Percentiles rank a stretch among this genome's conserved stretches.
These are phyloP conservation scores for Sebastes kiyomatsui DNA, from an alignment of 2,797 vertebrate genomes.

Conservation along the genomic window DNA sequence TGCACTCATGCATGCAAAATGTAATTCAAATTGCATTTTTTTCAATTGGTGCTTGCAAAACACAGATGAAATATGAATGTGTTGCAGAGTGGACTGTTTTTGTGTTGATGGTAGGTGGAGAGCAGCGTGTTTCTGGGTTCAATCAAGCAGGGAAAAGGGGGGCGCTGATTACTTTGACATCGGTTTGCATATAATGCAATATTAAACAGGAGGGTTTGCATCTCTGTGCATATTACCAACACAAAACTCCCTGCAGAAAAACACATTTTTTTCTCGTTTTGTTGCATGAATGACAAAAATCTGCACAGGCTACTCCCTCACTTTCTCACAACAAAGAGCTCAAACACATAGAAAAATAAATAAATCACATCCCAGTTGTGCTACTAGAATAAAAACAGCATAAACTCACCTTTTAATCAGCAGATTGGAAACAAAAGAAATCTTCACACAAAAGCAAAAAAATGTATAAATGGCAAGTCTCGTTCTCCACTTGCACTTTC, in stretches of 20 bases:
- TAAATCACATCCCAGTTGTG: fast-evolving
- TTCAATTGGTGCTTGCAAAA: too few species aligned
- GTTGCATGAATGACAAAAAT: slow-evolving; percentile 15
- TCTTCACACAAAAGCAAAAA: slow-evolving; percentile 32
- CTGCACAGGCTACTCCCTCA: slow-evolving; percentile 2
- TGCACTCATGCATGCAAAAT: background rate
- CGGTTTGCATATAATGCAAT: background rate
- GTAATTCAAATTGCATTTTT: background rate
- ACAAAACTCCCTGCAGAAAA: background rate
- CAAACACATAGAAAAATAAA: background rate
- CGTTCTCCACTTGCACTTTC: slow-evolving; percentile 40
- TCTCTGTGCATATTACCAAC: background rate
- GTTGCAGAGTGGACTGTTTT: background rate
- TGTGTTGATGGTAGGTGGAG: background rate
- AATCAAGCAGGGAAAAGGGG: background rate
- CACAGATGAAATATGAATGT: background rate
- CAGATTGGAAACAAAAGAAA: slow-evolving; percentile 9
- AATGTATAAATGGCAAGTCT: slow-evolving; percentile 30
- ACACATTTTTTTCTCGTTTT: background rate
- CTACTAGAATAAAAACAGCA: background rate
- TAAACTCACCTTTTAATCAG: slow-evolving; percentile 69
- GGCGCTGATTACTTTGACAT: slow-evolving; percentile 19
- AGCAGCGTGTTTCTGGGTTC: background rate
- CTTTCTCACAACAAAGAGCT: slow-evolving; percentile 1
- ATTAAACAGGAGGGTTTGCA: background rate